phyloP scores from a whole-genome alignment of 2,113 vertebrate species.

The Himantopus leucocephalus region DNA sequence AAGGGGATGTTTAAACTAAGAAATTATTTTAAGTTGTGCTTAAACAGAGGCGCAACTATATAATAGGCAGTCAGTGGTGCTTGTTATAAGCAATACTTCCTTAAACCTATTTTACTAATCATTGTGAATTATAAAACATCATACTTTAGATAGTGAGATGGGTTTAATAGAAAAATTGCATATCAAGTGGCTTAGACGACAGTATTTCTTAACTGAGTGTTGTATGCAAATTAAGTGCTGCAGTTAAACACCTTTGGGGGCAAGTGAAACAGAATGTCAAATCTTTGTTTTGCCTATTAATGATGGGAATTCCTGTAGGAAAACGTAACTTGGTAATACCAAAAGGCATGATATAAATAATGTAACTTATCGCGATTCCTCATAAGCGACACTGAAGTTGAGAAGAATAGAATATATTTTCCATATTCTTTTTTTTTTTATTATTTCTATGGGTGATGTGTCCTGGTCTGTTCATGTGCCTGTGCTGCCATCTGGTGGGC shows the following conservation, averaged over 20 bases:
- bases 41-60: not conserved
- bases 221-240: not conserved
- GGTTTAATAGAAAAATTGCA: not conserved
- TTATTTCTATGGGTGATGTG: rapidly evolving
- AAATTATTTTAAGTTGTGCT: not conserved
- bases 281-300: not conserved
- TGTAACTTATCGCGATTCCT: not conserved
- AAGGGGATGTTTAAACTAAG: not conserved
- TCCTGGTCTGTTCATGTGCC: not conserved
- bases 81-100: not conserved
- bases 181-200: not conserved
- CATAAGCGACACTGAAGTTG: not conserved
- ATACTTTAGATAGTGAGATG: not conserved
- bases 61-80: not conserved
- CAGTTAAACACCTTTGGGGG: not conserved
- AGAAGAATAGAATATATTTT: not conserved
- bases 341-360: not conserved
- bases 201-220: not conserved
- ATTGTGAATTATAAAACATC: not conserved
- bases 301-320: not conserved
- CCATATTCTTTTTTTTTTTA: rapidly evolving
- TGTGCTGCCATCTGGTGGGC: conserved; percentile 37
- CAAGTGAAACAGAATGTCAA: not conserved
- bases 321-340: not conserved
- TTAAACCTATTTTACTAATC: not conserved